These are phyloP conservation scores for Caerostris darwini DNA, from an alignment of 1,140 invertebrate species.

Conservation along the genomic window DNA sequence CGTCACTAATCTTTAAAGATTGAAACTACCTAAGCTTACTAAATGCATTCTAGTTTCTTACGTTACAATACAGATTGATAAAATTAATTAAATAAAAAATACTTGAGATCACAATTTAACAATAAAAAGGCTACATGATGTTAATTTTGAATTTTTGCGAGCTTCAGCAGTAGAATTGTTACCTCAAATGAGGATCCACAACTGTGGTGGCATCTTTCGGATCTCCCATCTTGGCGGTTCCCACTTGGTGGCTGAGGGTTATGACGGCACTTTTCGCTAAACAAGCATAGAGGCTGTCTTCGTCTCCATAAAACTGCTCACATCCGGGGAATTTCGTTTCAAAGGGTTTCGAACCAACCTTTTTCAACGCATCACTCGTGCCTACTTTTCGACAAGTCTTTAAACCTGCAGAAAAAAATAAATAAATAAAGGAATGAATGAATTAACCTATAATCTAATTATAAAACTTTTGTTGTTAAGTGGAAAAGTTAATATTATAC, in stretches of 20 bases:
- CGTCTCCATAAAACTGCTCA: constrained; percentile 57
- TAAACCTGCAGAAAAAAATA: constrained; percentile 47
- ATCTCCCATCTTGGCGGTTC: constrained; percentile 88
- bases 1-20: too few relatives aligned
- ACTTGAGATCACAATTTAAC: too few relatives aligned
- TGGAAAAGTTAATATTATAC: too few relatives aligned
- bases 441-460: too few relatives aligned
- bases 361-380: constrained; percentile 30
- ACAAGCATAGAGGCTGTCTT: constrained; percentile 81
- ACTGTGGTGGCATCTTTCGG: constrained; percentile 84
- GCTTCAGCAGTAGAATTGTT: neutral
- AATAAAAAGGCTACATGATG: too few relatives aligned
- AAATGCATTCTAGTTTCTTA: too few relatives aligned
- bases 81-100: too few relatives aligned
- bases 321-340: constrained; percentile 81
- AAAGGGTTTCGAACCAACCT: constrained; percentile 73
- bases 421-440: too few relatives aligned
- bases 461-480: too few relatives aligned
- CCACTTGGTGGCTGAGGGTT: constrained; percentile 87
- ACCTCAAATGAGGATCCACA: constrained; percentile 81
- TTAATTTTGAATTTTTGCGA: too few relatives aligned
- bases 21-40: too few relatives aligned
- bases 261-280: constrained; percentile 80
- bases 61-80: too few relatives aligned
- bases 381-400: constrained; percentile 77